A percentile compares a stretch with the other conserved stretches of the same genome.
Evolutionary conservation across 2,113 vertebrate genomes (phyloP).

Genomic region (Melanostigma gelatinosum): DNA sequence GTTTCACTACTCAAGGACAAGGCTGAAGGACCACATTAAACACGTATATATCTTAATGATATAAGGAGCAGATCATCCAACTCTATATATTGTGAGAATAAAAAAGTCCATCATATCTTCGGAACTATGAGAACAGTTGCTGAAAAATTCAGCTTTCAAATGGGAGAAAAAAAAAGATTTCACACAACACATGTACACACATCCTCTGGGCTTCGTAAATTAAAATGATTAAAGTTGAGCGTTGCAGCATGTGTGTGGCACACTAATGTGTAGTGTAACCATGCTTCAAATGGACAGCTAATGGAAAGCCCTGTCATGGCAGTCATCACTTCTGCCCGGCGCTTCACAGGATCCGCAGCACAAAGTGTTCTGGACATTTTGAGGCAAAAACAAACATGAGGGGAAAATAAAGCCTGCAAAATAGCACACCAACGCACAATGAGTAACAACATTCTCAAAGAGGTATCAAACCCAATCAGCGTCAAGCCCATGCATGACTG

Average conservation of each 20-base stretch:
- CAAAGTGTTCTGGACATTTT: constrained; percentile 61
- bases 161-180: neutral
- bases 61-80: neutral
- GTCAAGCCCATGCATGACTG: constrained; percentile 36
- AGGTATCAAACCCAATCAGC: constrained; percentile 57
- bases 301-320: constrained; percentile 33
- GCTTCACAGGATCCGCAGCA: constrained; percentile 22
- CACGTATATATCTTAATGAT: too few relatives aligned
- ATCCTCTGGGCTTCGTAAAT: neutral
- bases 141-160: neutral
- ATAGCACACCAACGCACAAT: constrained; percentile 58
- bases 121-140: neutral
- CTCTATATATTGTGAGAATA: neutral
- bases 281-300: constrained; percentile 22
- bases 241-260: constrained; percentile 12
- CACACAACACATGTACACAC: neutral
- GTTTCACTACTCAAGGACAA: neutral
- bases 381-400: constrained; percentile 55
- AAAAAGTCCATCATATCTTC: neutral
- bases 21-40: neutral
- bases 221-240: constrained; percentile 15
- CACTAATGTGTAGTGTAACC: neutral
- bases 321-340: constrained; percentile 34
- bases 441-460: constrained; percentile 64
- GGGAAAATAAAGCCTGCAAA: constrained; percentile 48